Evolutionary conservation across 2,113 vertebrate species (phyloP), one percentile per base, ranked within the genome.

Genomic region (Motacilla alba): DNA sequence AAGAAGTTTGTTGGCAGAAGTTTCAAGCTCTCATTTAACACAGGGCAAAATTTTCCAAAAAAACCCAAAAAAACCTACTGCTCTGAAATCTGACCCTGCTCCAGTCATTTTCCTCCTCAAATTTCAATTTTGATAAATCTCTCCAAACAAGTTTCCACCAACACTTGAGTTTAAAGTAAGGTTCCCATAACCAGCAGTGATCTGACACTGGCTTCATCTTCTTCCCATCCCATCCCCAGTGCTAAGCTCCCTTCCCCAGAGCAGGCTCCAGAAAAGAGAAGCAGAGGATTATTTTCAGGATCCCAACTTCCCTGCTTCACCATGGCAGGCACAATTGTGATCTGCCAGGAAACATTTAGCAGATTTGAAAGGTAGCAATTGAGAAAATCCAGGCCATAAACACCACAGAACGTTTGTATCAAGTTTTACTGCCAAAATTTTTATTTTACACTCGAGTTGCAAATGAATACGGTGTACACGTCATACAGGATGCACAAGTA

Each of bases 381-480:
- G 26, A 86, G 47, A 68, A 82, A 66, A 79, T 37, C 10, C 53
- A 93, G 16, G 50, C 24, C 56, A 80, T n/a, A 90, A 83, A 84
- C 17, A 90, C 7, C 79, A 90, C 28, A 56, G 53, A 85, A 89
- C 8, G 8, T 88, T 37, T 37, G 50, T 59, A 84, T 69, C 39
- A 63, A 79, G 37, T 87, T 96, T 89, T 90, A 93, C 58, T 92
- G 69, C 27, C 76, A 80, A 81, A 87, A 76, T 19, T 30, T 83
- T 92, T 95, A 93, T 94, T 96, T 96, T 89, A 93, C 52, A 75
- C 64, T 90, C 16, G 10, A 90, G 19, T 66, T 83, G 68, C 63
- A 93, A 77, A 81, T 56, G 11, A 80, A 63, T 83, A 80, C 4
- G 64, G 70, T 17, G 58, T 49, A 92, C 33, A 43, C 3, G 2